Base-by-base conservation (phyloP, 2,888 invertebrate genomes). In the Kryphioiulus occultus region DNA sequence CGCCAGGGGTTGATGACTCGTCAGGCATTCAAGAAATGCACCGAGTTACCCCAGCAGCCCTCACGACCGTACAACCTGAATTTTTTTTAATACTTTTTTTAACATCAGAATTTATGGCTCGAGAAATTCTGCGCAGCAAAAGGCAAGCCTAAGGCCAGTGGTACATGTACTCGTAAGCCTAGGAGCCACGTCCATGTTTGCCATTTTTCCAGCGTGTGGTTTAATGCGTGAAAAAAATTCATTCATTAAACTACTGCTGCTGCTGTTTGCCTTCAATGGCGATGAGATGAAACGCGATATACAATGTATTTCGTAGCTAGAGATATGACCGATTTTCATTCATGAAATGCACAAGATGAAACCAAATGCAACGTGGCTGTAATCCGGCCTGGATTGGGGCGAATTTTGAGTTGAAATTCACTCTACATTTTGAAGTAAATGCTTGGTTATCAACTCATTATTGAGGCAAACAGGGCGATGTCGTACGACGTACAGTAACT, bases 1-100 rank as follows among this genome's bases (percentile, higher is more conserved):
- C n/a, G n/a, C n/a, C n/a, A n/a, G 26, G 68, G 68, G 85, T 85
- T 35, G 85, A 85, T 85, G 85, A 42, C 85, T 85, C 42, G 7
- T 85, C 10, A 15, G 35, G 42, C 35, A 85, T 85, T 4, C 85
- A 32, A 85, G 35, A 1, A 68, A 68, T 85, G 85, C 42, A 10
- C 3, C 26, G 78, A n/a, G 83, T 83, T 32, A 53, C 53, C 53
- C 53, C 53, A n/a, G 47, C 47, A 47, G 59, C 59, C 59, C n/a
- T 19, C 59, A 59, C 59, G 5, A 59, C 59, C n/a, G 19, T 15
- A 15, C 47, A 47, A 47, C 47, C 47, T 15, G 47, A 17, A 47
- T 22, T 22, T 68, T 68, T 68, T 68, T n/a, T n/a, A n/a, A n/a
- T n/a, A n/a, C n/a, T n/a, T n/a, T n/a, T n/a, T n/a, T n/a, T n/a